phyloP scores from a whole-genome alignment of 2,888 invertebrate genomes.

The Hemaris fuciformis region DNA sequence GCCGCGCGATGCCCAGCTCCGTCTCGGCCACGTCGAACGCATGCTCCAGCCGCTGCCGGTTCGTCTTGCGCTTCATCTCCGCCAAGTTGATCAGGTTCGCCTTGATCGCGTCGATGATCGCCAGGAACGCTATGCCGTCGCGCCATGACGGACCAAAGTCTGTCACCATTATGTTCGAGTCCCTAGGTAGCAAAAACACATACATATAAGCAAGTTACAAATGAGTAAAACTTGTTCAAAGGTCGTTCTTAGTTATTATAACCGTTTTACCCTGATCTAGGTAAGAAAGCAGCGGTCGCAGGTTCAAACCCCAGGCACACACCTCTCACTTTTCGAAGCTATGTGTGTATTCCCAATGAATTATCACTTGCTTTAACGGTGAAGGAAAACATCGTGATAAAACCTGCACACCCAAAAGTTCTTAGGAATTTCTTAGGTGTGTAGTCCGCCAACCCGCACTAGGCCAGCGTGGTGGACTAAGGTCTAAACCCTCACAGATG shows the following conservation, averaged over 20 bases:
- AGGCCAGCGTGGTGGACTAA: no score
- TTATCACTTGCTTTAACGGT: no score
- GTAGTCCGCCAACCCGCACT: no score
- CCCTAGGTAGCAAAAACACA: conserved; percentile 78
- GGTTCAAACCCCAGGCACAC: no score
- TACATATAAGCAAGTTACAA: background rate
- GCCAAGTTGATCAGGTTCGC: conserved; percentile 95
- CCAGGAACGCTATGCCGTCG: conserved; percentile 97
- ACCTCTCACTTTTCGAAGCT: no score
- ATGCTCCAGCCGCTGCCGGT: conserved; percentile 92
- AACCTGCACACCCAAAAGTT: no score
- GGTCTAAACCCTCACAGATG: no score
- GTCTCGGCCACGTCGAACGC: conserved; percentile 96
- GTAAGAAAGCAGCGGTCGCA: no score
- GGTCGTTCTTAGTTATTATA: no score
- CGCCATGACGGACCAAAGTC: conserved; percentile 98
- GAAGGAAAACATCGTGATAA: no score
- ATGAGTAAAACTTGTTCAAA: conserved; percentile 21
- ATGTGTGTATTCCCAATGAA: no score
- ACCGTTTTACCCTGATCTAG: background rate
- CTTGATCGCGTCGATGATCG: conserved; percentile 96
- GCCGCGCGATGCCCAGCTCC: conserved; percentile 93
- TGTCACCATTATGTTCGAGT: conserved; percentile 92
- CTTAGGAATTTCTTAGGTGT: no score
- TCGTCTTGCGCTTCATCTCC: conserved; percentile 87